Percentiles rank a stretch among this genome's conserved stretches.
These are phyloP conservation scores for Pelvicachromis taeniatus DNA, from an alignment of 2,113 vertebrate species.

Conservation along the genomic window DNA sequence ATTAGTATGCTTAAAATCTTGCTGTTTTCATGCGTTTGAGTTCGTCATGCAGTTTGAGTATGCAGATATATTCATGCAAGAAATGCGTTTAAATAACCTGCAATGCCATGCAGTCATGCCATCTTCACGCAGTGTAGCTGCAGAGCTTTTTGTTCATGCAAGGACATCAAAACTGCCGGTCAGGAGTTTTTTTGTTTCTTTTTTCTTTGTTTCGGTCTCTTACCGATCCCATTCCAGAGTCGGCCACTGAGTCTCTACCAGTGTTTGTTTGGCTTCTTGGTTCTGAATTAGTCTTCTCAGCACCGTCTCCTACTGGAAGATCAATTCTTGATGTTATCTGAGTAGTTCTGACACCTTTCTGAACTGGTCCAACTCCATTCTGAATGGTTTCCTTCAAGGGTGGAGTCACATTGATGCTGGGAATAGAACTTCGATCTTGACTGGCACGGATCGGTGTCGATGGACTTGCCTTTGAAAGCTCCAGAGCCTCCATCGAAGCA, in stretches of 20 bases:
- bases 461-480: background rate
- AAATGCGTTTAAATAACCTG: background rate
- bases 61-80: background rate
- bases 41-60: background rate
- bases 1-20: background rate
- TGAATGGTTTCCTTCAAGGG: background rate
- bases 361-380: background rate
- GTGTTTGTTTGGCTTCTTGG: background rate
- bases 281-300: background rate
- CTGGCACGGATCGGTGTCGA: background rate
- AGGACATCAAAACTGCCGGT: background rate
- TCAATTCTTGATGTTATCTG: background rate
- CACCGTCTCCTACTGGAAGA: background rate
- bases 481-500: background rate
- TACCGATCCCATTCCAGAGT: conserved; percentile 66
- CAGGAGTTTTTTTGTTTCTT: no score
- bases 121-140: background rate
- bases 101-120: background rate
- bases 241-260: conserved; percentile 34
- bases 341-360: background rate
- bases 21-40: background rate
- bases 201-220: conserved; percentile 16
- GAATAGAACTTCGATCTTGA: background rate
- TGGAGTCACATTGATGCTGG: conserved; percentile 28
- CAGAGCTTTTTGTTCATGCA: conserved; percentile 10